Conservation (phyloP, 2,888 invertebrate species). For the Acheta domesticus region DNA sequence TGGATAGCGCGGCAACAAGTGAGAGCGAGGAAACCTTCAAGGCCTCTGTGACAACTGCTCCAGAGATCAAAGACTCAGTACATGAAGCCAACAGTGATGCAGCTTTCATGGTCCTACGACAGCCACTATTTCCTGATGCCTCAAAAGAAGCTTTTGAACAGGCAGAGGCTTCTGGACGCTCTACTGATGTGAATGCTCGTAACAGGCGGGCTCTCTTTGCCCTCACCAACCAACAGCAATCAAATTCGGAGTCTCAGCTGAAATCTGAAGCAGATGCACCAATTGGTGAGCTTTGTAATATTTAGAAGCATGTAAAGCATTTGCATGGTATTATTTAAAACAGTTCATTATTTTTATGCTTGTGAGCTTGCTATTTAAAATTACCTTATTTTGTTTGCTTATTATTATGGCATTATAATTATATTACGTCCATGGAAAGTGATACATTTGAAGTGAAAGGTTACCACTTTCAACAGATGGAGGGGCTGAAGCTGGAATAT, state of each 20-base stretch:
- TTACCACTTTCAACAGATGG: no score
- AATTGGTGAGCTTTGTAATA: neutral
- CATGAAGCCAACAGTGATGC: neutral
- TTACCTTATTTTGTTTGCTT: neutral
- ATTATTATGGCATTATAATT: no score
- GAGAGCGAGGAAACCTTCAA: constrained; percentile 44
- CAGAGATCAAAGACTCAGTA: neutral
- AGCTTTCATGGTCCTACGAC: constrained; percentile 29
- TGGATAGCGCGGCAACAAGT: constrained; percentile 39
- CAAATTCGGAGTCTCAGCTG: neutral
- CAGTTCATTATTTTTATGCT: neutral
- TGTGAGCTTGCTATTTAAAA: neutral
- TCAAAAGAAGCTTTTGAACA: constrained; percentile 30
- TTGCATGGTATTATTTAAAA: neutral
- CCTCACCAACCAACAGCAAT: constrained; percentile 23
- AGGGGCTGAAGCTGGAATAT: no score
- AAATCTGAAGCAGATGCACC: constrained; percentile 18
- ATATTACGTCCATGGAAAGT: no score
- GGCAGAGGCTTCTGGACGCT: constrained; percentile 27
- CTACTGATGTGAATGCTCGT: constrained; percentile 27
- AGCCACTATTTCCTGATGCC: constrained; percentile 34
- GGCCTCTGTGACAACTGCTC: constrained; percentile 21
- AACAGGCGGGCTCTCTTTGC: constrained; percentile 32
- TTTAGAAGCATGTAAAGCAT: neutral
- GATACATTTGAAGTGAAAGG: no score